These are phyloP conservation scores for Holothuria leucospilota DNA, from an alignment of 53 echinoderm and acorn worm species.

Conservation along the genomic window DNA sequence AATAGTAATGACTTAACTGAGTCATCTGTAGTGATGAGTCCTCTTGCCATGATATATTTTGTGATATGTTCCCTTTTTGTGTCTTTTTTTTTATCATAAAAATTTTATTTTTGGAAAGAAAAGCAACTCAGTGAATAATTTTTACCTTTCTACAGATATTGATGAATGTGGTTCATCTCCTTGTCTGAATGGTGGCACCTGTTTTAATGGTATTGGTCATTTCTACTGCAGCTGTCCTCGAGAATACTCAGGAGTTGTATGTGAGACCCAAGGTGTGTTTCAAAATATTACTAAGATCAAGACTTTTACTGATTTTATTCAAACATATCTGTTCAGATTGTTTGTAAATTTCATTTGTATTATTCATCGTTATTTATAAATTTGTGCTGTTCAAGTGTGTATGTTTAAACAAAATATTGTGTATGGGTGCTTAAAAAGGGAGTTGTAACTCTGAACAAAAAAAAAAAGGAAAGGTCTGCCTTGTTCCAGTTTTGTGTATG, in stretches of 20 bases:
- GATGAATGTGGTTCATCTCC: slow-evolving; percentile 81
- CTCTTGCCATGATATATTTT: background rate
- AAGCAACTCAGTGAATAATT: background rate
- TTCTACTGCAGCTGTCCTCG: slow-evolving; percentile 79
- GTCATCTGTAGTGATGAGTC: background rate
- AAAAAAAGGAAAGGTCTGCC: no score
- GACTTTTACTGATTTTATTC: no score
- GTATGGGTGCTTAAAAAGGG: no score
- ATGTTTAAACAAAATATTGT: no score
- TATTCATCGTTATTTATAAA: no score
- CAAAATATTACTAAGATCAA: background rate
- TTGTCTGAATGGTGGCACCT: slow-evolving; percentile 74
- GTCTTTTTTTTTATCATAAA: background rate
- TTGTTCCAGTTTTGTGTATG: no score
- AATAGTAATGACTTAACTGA: no score
- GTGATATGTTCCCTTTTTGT: background rate
- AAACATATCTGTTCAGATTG: no score
- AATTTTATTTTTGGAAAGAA: background rate
- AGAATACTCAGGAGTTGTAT: slow-evolving; percentile 70
- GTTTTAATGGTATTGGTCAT: slow-evolving; percentile 75
- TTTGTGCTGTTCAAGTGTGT: no score
- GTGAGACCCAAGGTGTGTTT: slow-evolving; percentile 71
- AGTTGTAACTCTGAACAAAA: no score
- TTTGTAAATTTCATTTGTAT: no score
- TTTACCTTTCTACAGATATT: slow-evolving; percentile 63